Evolutionary conservation across 2,797 vertebrate species (phyloP), one percentile per base, ranked within the genome.

Genomic region (Crypturellus tataupa): DNA sequence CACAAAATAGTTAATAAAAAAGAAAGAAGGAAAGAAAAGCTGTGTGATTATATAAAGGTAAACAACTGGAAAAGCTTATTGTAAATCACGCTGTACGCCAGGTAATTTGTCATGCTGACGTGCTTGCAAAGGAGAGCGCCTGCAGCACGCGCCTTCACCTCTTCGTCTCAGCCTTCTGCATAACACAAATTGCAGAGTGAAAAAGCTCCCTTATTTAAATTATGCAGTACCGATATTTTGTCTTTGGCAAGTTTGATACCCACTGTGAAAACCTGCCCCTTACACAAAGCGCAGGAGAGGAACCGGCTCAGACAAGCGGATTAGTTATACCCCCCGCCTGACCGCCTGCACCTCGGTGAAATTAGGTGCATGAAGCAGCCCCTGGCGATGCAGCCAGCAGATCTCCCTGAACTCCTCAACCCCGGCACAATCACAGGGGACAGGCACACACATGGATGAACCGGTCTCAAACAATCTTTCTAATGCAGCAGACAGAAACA

Each of bases 301-400:
- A 85, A 93, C 27, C 6, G 29, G 29, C 59, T 90, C 75, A 63
- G 65, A 44, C n/a, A 80, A 90, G 64, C 39, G 68, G 73, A 87
- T 84, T 82, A 65, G 20, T 1, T 0, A 39, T 39, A 39, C 1
- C 71, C 72, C 47, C 75, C 71, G 67, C 31, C 83, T 75, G 83
- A 91, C 69, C 90, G 84, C 47, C 76, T 65, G 88, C n/a, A 84
- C 70, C 81, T 83, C 0, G 0, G 33, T 40, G 73, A 69, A 81
- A 93, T 2, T 4, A 44, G 84, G 81, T 29, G 67, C 63, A 73
- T 49, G 60, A 6, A 49, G 72, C 59, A 82, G 79, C 77, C 13
- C 1, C 59, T 1, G 31, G 56, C 4, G 0, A 25, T 1, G 1
- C 1, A 25, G 55, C 87, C 75, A 84, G 60, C 64, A 47, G 31